Percentiles rank a stretch among this genome's conserved stretches.
These are phyloP conservation scores for Pteruthius melanotis DNA, from an alignment of 2,113 vertebrate genomes.

Conservation along the genomic window DNA sequence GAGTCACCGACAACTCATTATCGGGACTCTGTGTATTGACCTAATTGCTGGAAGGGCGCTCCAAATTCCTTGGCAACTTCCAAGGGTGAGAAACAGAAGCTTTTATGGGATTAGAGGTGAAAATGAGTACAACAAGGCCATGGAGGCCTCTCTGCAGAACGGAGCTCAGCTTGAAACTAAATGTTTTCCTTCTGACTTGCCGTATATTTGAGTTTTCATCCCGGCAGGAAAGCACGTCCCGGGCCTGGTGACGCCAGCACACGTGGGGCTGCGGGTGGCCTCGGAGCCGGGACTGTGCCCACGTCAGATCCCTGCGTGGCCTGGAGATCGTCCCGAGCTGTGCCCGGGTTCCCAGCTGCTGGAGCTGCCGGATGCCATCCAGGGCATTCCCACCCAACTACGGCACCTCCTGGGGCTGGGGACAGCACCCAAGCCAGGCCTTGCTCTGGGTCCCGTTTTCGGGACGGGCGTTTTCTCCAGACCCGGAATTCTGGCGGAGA, in stretches of 20 bases:
- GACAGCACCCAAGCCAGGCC: background rate
- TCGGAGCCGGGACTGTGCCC: rapidly evolving
- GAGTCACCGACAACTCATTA: background rate
- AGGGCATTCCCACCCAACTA: background rate
- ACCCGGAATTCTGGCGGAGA: background rate
- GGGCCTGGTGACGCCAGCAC: background rate
- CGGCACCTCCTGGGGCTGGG: background rate
- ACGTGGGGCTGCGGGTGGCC: background rate
- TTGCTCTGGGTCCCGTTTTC: background rate
- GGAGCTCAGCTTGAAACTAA: rapidly evolving
- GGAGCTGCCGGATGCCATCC: background rate
- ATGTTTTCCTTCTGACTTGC: background rate
- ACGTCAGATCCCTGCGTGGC: rapidly evolving
- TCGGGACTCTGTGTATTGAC: background rate
- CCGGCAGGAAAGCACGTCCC: background rate
- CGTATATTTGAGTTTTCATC: rapidly evolving
- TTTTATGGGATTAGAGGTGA: background rate
- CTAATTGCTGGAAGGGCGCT: background rate
- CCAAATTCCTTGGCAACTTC: background rate
- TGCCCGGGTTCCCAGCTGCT: background rate
- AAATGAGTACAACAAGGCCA: background rate
- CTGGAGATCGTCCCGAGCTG: background rate
- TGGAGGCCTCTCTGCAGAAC: background rate
- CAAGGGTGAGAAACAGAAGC: background rate
- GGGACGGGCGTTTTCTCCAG: background rate